Evolutionary conservation across 2,797 vertebrate species (phyloP), one percentile per base, ranked within the genome.

Genomic region (Emys orbicularis): DNA sequence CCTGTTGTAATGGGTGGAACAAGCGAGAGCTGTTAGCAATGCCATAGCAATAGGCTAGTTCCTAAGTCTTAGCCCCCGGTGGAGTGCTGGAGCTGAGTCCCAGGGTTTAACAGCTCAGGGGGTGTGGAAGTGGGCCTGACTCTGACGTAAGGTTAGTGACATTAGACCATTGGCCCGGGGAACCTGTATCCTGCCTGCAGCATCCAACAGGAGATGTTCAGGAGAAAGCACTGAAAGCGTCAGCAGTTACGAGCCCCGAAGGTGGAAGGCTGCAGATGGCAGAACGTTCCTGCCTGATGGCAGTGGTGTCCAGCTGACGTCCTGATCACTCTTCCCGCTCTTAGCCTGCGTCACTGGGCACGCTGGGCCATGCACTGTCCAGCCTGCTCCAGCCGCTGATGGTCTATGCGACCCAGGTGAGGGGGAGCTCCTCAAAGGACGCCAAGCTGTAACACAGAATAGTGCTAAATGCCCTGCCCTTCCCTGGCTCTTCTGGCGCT

Each of bases 151-250:
- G 56, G 56, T 23, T 29, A 57, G 56, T 29, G 54, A 13, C 27
- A 6, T 37, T 37, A 11, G 9, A 4, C 44, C 44, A 57, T 57
- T 1, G 0, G 47, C 90, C 57, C 12, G 21, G 2, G 34, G 27
- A 15, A 31, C 11, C 79, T 61, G 79, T 8, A 4, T 21, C 72
- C 5, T 0, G 41, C 59, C 12, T 2, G 50, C 10, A 0, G 15
- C 54, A 56, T 25, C 57, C 57, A 61, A 29, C 6, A 29, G 12
- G 65, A 18, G 65, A n/a, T 68, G 65, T 13, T n/a, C 65, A 19
- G 52, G 18, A 53, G 52, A 53, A 53, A 53, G 52, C 52, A 53
- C 52, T 19, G 52, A 53, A 53, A 53, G 52, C 1, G 16, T 52
- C 52, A 53, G 52, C 52, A 53, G 52, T 53, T 10, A 37, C 65